A percentile compares a stretch with the other conserved stretches of the same genome.
Evolutionary conservation across 2,888 invertebrate species (phyloP).

Genomic region (Graphium colonna): DNA sequence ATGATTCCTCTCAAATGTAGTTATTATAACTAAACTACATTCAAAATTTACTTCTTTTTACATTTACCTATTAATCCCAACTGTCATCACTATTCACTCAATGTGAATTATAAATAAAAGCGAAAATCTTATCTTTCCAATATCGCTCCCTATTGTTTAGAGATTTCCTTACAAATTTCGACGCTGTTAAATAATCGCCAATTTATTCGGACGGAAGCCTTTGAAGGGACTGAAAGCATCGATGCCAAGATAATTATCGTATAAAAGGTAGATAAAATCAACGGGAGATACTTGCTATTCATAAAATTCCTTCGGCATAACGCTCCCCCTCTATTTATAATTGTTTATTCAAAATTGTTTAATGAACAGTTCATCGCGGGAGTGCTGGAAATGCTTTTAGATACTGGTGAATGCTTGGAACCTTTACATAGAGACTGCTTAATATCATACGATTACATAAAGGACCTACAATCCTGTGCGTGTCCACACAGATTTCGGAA

Average conservation of each 20-base stretch:
- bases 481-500: too few species aligned
- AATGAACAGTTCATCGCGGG: background rate
- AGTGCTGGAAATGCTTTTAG: too few species aligned
- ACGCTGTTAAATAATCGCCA: slow-evolving; percentile 3
- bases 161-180: slow-evolving; percentile 1
- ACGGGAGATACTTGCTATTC: background rate
- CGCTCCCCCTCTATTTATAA: background rate
- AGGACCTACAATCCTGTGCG: too few species aligned
- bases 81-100: too few species aligned
- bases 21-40: too few species aligned
- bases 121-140: slow-evolving; percentile 1
- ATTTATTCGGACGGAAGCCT: slow-evolving; percentile 6
- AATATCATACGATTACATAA: too few species aligned
- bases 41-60: background rate
- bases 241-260: slow-evolving; percentile 3
- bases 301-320: slow-evolving; percentile 1
- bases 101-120: background rate
- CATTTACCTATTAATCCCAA: too few species aligned
- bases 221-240: slow-evolving; percentile 1
- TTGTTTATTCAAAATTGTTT: background rate
- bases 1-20: too few species aligned
- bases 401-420: too few species aligned
- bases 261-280: slow-evolving; percentile 11
- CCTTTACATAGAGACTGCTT: too few species aligned
- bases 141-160: slow-evolving; percentile 1